Evolutionary conservation across 2,113 vertebrate species (phyloP).

Genomic region (Butorides virescens): DNA sequence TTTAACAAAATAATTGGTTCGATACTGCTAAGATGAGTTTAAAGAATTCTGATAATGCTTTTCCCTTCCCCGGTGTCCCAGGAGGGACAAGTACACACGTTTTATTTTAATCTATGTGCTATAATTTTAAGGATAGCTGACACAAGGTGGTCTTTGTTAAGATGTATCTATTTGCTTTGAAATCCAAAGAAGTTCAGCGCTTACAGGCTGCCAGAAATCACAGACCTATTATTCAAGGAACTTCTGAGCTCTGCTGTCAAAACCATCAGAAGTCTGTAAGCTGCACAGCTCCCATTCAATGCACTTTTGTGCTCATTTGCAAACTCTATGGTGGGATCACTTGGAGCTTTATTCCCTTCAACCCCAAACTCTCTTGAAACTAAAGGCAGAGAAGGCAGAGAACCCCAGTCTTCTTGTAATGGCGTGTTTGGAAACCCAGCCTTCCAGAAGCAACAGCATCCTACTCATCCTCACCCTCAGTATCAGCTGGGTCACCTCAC

Average conservation of each 20-base stretch:
- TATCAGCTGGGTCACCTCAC: background rate
- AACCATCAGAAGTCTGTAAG: background rate
- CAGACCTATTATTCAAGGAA: slow-evolving; percentile 30
- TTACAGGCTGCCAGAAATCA: slow-evolving; percentile 22
- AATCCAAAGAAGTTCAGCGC: slow-evolving; percentile 12
- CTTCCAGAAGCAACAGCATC: background rate
- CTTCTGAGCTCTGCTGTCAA: slow-evolving; percentile 23
- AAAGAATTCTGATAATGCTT: slow-evolving; percentile 59
- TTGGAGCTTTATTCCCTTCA: background rate
- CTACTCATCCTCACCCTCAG: background rate
- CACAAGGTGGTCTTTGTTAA: slow-evolving; percentile 47
- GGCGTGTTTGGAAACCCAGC: background rate
- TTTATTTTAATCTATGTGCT: slow-evolving; percentile 39
- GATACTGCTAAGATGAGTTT: slow-evolving; percentile 53
- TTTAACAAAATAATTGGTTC: slow-evolving; percentile 64
- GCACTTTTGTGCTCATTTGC: background rate
- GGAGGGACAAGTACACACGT: slow-evolving; percentile 8
- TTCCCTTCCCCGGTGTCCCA: background rate
- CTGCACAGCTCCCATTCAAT: slow-evolving; percentile 13
- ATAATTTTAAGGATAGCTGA: slow-evolving; percentile 52
- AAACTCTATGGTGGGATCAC: background rate
- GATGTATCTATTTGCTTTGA: slow-evolving; percentile 51
- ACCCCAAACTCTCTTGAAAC: background rate
- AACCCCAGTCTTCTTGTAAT: background rate
- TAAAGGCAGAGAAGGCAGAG: background rate